These are phyloP conservation scores for Chrysemys picta DNA, from an alignment of 2,113 vertebrate species.

Conservation along the genomic window DNA sequence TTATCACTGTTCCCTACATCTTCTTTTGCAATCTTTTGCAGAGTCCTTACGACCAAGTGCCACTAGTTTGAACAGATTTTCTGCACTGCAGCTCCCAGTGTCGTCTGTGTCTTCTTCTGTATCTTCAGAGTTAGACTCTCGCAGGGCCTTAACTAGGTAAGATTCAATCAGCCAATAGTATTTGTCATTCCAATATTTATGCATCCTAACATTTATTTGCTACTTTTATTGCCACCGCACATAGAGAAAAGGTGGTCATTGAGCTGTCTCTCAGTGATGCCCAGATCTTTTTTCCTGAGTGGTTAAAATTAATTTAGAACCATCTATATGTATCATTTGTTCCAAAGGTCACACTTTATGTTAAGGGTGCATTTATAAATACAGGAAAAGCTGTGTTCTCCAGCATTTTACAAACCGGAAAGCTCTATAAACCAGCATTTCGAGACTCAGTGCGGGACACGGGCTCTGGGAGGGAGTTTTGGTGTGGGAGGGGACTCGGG, in stretches of 20 bases:
- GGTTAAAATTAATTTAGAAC: neutral
- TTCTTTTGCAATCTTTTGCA: slow-evolving; percentile 67
- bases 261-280: neutral
- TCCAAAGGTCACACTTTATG: neutral
- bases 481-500: too few relatives aligned
- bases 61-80: slow-evolving; percentile 94
- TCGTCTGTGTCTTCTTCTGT: slow-evolving; percentile 77
- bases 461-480: too few relatives aligned
- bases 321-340: neutral
- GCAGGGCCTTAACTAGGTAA: slow-evolving; percentile 91
- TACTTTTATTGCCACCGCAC: neutral
- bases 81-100: slow-evolving; percentile 90
- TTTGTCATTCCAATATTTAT: rapidly evolving
- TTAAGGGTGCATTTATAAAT: neutral
- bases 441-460: too few relatives aligned
- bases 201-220: rapidly evolving
- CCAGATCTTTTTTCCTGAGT: rapidly evolving
- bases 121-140: slow-evolving; percentile 88
- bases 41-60: slow-evolving; percentile 89
- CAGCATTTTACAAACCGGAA: too few relatives aligned
- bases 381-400: too few relatives aligned
- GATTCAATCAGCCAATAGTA: rapidly evolving
- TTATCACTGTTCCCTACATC: slow-evolving; percentile 6
- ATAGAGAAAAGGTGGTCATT: neutral
- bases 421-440: too few relatives aligned